Base-by-base conservation (phyloP, 2,113 vertebrate genomes). In the Pseudopipra pipra region DNA sequence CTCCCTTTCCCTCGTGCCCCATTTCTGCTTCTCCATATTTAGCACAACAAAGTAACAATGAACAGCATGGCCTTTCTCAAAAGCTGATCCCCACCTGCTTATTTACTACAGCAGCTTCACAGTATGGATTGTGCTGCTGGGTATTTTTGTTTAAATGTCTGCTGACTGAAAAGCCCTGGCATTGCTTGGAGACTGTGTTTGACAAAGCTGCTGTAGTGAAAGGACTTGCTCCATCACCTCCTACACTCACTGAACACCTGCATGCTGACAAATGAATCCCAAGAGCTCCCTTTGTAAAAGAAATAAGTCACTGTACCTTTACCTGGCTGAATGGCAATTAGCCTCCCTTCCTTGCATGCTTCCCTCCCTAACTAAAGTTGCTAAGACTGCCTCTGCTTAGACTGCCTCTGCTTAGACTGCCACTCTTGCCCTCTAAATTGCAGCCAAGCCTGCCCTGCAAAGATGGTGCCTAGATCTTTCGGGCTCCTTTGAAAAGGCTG, bases 21-120 rank as follows among this genome's bases (percentile, higher is more conserved):
- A 93, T 96, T 96, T 54, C 61, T 66, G 43, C 59, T 91, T 96
- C 82, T 83, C 81, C 67, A 33, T 56, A 76, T 83, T 87, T 80
- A 95, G 85, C 75, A 91, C 87, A 59, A 85, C 55, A 94, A 92
- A 95, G 90, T 72, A 92, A 86, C 74, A 61, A 76, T 1, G 47
- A 31, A 33, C 83, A 91, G 62, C 39, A 7, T 7, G 85, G 80
- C 82, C 84, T 47, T 90, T 78, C 85, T 77, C 30, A 14, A 62
- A 83, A 86, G 80, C 59, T 0, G 1, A 51, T 80, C 68, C 33
- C 66, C 66, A 84, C 94, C 83, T 89, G 87, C 47, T 93, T 74
- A 76, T 93, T 90, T 77, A 78, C 80, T 82, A 31, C 16, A 7
- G 82, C 95, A 93, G 95, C 65, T 83, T 94, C 73, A 37, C 83